Evolutionary conservation across 2,797 vertebrate genomes (phyloP).

Genomic region (Gallinago stenura): DNA sequence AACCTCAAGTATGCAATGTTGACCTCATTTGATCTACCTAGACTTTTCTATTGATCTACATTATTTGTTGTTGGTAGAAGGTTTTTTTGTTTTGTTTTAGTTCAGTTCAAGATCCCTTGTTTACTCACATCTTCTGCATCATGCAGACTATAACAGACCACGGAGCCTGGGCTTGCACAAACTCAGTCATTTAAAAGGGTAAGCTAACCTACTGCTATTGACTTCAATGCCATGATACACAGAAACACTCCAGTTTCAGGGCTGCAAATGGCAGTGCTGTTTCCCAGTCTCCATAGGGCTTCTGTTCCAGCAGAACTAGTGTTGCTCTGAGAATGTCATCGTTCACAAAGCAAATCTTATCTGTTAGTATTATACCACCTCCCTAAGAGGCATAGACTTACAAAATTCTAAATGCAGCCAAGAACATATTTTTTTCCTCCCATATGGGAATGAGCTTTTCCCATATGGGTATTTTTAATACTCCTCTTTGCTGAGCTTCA

Average conservation of each 20-base stretch:
- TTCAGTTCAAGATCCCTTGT: neutral
- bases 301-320: neutral
- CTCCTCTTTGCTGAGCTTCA: neutral
- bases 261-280: neutral
- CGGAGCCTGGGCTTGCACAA: neutral
- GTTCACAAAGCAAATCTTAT: neutral
- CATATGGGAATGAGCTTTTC: neutral
- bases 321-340: neutral
- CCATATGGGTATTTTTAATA: neutral
- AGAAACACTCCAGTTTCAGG: neutral
- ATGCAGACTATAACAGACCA: neutral
- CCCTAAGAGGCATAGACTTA: neutral
- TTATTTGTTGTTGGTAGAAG: fast-evolving
- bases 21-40: neutral
- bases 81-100: neutral
- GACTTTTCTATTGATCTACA: neutral
- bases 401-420: neutral
- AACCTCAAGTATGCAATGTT: neutral
- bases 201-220: neutral
- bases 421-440: neutral
- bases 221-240: neutral
- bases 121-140: neutral
- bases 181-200: neutral
- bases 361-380: neutral
- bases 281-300: neutral